Evolutionary conservation across 2,113 vertebrate genomes (phyloP).

Genomic region (Macquaria ambigua): DNA sequence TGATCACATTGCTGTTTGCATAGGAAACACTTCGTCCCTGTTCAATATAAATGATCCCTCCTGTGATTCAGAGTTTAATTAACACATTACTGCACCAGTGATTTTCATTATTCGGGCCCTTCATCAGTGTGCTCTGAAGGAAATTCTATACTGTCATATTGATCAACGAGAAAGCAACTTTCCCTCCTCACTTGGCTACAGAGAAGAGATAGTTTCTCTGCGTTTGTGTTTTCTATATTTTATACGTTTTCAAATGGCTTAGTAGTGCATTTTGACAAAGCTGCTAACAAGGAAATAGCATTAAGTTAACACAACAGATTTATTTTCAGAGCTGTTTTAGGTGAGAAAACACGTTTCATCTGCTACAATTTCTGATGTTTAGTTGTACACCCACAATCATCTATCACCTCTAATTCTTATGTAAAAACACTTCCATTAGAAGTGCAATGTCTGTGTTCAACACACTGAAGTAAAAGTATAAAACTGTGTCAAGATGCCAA

Average conservation of each 20-base stretch:
- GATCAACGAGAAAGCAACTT: neutral
- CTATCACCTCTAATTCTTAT: neutral
- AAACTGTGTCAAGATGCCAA: neutral
- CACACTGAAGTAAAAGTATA: neutral
- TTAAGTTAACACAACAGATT: neutral
- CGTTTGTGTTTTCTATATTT: neutral
- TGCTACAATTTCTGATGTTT: neutral
- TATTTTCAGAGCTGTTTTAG: neutral
- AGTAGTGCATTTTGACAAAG: neutral
- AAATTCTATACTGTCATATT: neutral
- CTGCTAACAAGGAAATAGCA: neutral
- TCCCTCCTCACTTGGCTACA: neutral
- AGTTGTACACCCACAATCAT: neutral
- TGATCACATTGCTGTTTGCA: conserved; percentile 1
- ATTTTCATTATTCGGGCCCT: neutral
- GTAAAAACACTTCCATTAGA: neutral
- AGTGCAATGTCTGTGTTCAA: neutral
- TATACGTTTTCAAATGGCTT: neutral
- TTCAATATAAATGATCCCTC: neutral
- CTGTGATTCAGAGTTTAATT: conserved; percentile 3
- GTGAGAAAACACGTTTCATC: neutral
- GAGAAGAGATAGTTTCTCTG: neutral
- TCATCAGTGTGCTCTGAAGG: neutral
- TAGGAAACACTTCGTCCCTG: neutral
- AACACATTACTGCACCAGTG: neutral